Percentiles rank a stretch among this genome's conserved stretches.
Conservation (phyloP, 2,113 vertebrate genomes). For the Prolemur simus region DNA sequence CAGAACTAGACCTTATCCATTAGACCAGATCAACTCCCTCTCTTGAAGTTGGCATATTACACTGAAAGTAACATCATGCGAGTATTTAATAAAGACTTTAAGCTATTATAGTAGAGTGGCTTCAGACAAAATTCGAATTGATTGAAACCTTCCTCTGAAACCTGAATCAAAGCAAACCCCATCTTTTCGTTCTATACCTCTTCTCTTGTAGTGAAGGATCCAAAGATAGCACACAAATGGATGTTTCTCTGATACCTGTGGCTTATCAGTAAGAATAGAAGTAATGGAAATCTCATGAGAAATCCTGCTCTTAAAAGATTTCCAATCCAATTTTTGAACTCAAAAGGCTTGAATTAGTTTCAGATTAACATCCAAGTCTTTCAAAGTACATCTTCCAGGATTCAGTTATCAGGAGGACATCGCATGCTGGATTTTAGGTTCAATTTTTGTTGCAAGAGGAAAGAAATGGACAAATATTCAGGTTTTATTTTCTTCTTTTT, state of each 20-base stretch:
- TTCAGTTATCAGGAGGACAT: constrained; percentile 46
- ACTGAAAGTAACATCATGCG: constrained; percentile 64
- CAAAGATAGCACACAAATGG: constrained; percentile 78
- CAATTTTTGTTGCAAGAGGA: constrained; percentile 20
- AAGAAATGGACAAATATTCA: background rate
- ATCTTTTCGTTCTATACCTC: constrained; percentile 62
- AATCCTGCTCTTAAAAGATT: constrained; percentile 77
- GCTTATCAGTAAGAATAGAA: constrained; percentile 79
- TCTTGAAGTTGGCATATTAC: constrained; percentile 67
- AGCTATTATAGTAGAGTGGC: constrained; percentile 70
- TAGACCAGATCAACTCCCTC: constrained; percentile 33
- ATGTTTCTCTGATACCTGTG: constrained; percentile 77
- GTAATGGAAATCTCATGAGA: constrained; percentile 76
- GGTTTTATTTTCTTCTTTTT: background rate
- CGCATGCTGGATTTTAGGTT: constrained; percentile 16
- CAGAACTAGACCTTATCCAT: constrained; percentile 31
- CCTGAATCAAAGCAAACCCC: constrained; percentile 70
- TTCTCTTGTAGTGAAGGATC: constrained; percentile 71
- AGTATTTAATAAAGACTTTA: constrained; percentile 72
- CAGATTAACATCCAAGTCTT: constrained; percentile 76
- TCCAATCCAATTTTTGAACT: constrained; percentile 77
- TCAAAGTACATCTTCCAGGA: constrained; percentile 55
- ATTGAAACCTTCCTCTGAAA: constrained; percentile 73
- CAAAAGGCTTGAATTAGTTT: constrained; percentile 73
- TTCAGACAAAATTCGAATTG: constrained; percentile 77